Conservation (phyloP, 2,113 vertebrate species). For the Barnardius zonarius region DNA sequence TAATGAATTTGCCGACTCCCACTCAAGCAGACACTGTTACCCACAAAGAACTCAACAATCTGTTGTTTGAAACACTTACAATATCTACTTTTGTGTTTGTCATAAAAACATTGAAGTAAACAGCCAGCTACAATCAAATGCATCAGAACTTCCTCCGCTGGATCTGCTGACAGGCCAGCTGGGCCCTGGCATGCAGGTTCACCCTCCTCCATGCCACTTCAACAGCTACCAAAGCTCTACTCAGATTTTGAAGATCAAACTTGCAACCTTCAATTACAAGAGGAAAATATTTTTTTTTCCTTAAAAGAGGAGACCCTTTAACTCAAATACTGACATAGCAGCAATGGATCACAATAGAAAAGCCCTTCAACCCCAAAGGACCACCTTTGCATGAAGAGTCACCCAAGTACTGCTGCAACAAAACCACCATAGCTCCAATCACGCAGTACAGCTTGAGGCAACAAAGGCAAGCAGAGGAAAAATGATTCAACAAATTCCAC, state of each 20-base stretch:
- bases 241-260: background rate
- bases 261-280: background rate
- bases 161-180: background rate
- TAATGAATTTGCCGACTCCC: background rate
- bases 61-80: background rate
- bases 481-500: background rate
- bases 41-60: background rate
- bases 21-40: background rate
- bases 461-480: background rate
- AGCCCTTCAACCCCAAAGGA: background rate
- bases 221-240: background rate
- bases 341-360: background rate
- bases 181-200: accelerated
- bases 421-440: background rate
- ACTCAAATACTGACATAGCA: background rate
- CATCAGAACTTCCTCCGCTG: background rate
- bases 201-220: background rate
- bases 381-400: background rate
- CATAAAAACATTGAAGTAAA: background rate
- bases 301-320: background rate
- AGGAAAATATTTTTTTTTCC: accelerated
- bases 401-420: background rate
- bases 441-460: accelerated
- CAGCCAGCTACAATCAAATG: background rate
- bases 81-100: background rate